Evolutionary conservation across 1,140 invertebrate genomes (phyloP).

Genomic region (Anastatus disparis): DNA sequence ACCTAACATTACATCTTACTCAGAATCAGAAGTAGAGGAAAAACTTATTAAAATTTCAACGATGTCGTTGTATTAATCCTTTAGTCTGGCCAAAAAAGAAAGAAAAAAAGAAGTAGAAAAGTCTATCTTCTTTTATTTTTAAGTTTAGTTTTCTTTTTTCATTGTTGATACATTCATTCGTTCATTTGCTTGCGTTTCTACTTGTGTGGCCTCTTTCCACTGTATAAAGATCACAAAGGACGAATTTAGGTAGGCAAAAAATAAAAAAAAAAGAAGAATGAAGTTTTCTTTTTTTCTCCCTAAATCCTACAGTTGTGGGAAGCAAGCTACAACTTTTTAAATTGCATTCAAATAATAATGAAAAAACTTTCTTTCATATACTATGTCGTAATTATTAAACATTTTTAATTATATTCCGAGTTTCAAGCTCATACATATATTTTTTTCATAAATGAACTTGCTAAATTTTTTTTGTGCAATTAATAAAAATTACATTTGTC

Average conservation of each 20-base stretch:
- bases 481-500: neutral
- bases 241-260: neutral
- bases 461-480: neutral
- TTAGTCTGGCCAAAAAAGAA: too few relatives aligned
- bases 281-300: too few relatives aligned
- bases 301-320: neutral
- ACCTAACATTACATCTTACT: neutral
- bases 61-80: neutral
- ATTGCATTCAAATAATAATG: conserved; percentile 12
- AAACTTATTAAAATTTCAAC: conserved; percentile 13
- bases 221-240: neutral
- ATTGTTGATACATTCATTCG: conserved; percentile 2
- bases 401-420: conserved; percentile 10
- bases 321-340: conserved; percentile 7
- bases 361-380: neutral
- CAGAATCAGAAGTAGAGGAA: neutral
- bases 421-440: too few relatives aligned
- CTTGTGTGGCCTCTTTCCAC: neutral
- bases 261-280: too few relatives aligned
- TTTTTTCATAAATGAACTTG: neutral
- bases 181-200: neutral
- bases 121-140: too few relatives aligned
- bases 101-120: too few relatives aligned
- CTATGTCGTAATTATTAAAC: conserved; percentile 13
- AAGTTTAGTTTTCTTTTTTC: neutral